Evolutionary conservation across 2,797 vertebrate genomes (phyloP), one percentile per base, ranked within the genome.

Genomic region (Molothrus ater): DNA sequence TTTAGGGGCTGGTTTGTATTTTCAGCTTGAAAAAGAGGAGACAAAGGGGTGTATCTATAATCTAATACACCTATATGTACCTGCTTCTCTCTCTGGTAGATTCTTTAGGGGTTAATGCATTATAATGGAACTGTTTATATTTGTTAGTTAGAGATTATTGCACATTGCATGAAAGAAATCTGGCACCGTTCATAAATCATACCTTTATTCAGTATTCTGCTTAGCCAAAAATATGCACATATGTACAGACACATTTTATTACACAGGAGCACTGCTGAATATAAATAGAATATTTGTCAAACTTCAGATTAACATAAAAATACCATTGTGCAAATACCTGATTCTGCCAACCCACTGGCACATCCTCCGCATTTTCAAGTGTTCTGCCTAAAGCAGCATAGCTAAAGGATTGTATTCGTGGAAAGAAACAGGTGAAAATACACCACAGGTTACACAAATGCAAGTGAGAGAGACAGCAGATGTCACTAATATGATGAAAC

Each of bases 241-340:
- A 73, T 31, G n/a, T 79, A 66, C 56, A 70, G 73, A 34, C 36
- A 57, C 14, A 53, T 92, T 88, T 88, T 85, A 70, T 80, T 66
- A 78, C 45, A 88, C 57, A 86, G 68, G 83, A 20, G 50, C 59
- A 43, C 24, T 69, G 48, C 48, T 79, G 82, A 88, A 85, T 80
- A 80, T 48, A 80, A 94, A 89, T 18, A 85, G 89, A 80, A 11
- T 48, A 74, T 93, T 90, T 88, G 73, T 72, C 79, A 93, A 86
- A 88, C 54, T 83, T 91, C 79, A 89, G 40, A 90, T 74, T 84
- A 87, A 71, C 6, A 10, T 75, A 64, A 90, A 90, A 70, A 45
- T 26, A 81, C 56, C 48, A 24, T 13, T 25, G 50, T 71, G 26
- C 50, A 83, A 88, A 59, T 50, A 80, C 10, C 43, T 75, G 69